Conservation (phyloP, 2,797 vertebrate species). For the Hylomyscus alleni region DNA sequence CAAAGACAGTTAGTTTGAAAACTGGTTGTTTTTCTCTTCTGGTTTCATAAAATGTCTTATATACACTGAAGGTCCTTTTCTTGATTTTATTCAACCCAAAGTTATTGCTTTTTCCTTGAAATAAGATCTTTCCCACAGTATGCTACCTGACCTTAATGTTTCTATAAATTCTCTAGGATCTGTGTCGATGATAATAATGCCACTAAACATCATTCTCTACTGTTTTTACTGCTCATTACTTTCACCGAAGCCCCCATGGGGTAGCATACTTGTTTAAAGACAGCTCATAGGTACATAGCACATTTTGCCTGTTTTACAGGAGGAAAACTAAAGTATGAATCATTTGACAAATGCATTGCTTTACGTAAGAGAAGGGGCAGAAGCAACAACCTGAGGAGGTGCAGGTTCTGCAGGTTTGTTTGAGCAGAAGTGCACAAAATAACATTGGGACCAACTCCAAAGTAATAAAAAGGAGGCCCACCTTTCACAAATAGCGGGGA, state of each 20-base stretch:
- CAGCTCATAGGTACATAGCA: slow-evolving; percentile 8
- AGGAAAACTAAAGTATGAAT: slow-evolving; percentile 38
- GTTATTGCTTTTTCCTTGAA: slow-evolving; percentile 42
- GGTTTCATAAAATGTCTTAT: slow-evolving; percentile 58
- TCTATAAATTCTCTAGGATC: slow-evolving; percentile 42
- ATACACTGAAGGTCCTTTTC: slow-evolving; percentile 61
- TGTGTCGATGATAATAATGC: slow-evolving; percentile 62
- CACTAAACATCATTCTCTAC: slow-evolving; percentile 58
- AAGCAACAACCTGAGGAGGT: background rate
- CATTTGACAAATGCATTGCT: background rate
- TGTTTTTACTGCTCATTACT: slow-evolving; percentile 47
- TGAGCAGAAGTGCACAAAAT: background rate
- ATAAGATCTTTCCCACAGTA: background rate
- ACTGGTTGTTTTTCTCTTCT: slow-evolving; percentile 53
- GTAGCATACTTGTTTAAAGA: slow-evolving; percentile 10
- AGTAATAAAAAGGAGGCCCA: slow-evolving; percentile 61
- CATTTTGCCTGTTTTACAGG: background rate
- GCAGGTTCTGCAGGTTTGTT: background rate
- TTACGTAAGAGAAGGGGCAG: background rate
- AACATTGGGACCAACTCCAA: slow-evolving; percentile 32
- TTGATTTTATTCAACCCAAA: slow-evolving; percentile 61
- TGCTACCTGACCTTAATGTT: slow-evolving; percentile 4
- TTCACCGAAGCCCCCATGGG: background rate
- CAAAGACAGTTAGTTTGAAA: slow-evolving; percentile 40
- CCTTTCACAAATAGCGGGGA: slow-evolving; percentile 26